These are phyloP conservation scores for Ceratothoa steindachneri DNA, from an alignment of 2,888 invertebrate species.

Conservation along the genomic window DNA sequence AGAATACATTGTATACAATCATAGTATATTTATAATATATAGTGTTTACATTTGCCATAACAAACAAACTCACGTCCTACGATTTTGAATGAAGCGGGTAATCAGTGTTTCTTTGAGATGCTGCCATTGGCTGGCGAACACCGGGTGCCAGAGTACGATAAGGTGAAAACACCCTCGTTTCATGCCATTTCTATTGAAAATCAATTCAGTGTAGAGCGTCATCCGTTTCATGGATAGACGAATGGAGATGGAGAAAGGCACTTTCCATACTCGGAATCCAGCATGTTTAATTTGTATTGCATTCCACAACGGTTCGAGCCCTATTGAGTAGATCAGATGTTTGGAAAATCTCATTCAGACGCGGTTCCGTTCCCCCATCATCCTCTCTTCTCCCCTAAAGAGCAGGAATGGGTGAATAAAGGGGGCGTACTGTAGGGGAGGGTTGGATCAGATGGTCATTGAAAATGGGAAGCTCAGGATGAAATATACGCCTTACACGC, in stretches of 20 bases:
- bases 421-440: background rate
- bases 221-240: background rate
- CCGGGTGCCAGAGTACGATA: background rate
- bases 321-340: background rate
- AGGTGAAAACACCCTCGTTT: background rate
- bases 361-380: too few species aligned
- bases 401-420: background rate
- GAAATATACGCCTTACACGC: conserved; percentile 2
- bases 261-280: background rate
- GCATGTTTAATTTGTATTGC: background rate
- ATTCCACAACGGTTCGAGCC: background rate
- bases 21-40: background rate
- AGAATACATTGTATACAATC: too few species aligned
- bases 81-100: background rate
- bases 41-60: background rate
- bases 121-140: background rate
- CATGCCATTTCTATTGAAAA: background rate
- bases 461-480: conserved; percentile 6
- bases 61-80: background rate
- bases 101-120: background rate
- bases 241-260: background rate
- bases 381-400: background rate
- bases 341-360: background rate
- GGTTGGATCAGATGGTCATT: background rate
- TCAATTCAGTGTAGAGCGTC: background rate